Evolutionary conservation across 2,797 vertebrate species (phyloP), one percentile per base, ranked within the genome.

Genomic region (Scolopax bukidnonensis): DNA sequence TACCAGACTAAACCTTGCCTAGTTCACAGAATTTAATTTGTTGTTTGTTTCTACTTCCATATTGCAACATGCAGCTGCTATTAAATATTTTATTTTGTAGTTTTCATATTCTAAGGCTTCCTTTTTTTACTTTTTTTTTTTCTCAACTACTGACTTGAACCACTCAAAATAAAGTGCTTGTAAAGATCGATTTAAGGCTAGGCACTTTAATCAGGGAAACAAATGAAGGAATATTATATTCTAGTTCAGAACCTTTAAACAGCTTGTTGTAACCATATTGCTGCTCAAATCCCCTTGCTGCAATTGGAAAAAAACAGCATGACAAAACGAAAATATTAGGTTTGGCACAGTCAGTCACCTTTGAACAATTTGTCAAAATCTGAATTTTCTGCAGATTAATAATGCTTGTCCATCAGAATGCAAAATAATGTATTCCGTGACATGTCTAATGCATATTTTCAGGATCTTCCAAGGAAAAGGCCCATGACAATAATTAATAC

Each of bases 401-500:
- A 92, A 69, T 21, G 16, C 56, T 79, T 73, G 73, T 73, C 95
- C 81, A 90, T 87, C 93, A 96, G 83, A 95, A 89, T 32, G 60
- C 83, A 93, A 85, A 95, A 80, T 28, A 23, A 69, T 63, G 89
- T 91, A 87, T 90, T 53, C 90, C 67, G 61, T 78, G 93, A 96
- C 8, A 9, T 90, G 64, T 51, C 79, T 97, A 97, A 96, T 96
- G 93, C 95, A 76, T 68, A 90, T 94, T 96, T 98, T 94, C 96
- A 84, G 94, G 96, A 96, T 95, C 94, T 97, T 96, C 93, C 64
- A 17, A 57, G 54, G 92, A 97, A 97, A 97, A 94, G 79, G 77
- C 90, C 90, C 71, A 43, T 81, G 95, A 90, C 87, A 97, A 97
- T 97, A 98, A 98, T 98, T 98, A 97, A 98, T 96, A 94, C 95